Evolutionary conservation across 1,140 invertebrate genomes (phyloP), one percentile per base, ranked within the genome.

Genomic region (Bombus sibiricus): DNA sequence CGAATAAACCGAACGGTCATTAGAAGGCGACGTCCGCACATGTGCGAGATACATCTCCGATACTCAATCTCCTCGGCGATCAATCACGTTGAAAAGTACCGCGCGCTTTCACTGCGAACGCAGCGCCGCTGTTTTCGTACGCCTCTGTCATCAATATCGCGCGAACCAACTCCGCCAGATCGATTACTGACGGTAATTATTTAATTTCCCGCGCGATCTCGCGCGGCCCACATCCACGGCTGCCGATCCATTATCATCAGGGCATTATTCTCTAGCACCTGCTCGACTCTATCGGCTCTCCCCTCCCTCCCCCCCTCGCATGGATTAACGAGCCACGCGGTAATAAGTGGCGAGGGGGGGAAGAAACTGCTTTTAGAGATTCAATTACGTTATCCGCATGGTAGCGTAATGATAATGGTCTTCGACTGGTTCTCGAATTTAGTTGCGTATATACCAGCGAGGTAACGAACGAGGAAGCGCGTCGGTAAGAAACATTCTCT

Each of bases 1-100:
- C 81, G 34, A 47, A 71, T 72, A 39, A 59, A 39, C 34, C 34
- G 34, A 39, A 39, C 62, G 78, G 75, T 89, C 87, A 86, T 89
- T 89, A 89, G 41, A 43, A 41, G 53, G 57, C 43, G 73, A 66
- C 73, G 74, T 86, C 66, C 59, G 83, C 77, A 66, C 57, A 66
- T 78, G 74, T 37, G 79, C 74, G 53, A 86, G 83, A 89, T 89
- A 83, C 84, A 89, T 89, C 74, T 47, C 28, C 74, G 88, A 82
- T 86, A 86, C 83, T 89, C 83, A 86, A 89, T 89, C 87, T 88
- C 69, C 87, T 59, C 59, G 79, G 76, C 88, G 78, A 89, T 89
- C 83, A 89, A 89, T 89, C 88, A 89, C 39, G 72, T 37, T 41
- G 78, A 43, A 64, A 88, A 89, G 79, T 71, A 69, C 87, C 77